Evolutionary conservation across 1,140 invertebrate species (phyloP).

Genomic region (Eulimnadia texana): DNA sequence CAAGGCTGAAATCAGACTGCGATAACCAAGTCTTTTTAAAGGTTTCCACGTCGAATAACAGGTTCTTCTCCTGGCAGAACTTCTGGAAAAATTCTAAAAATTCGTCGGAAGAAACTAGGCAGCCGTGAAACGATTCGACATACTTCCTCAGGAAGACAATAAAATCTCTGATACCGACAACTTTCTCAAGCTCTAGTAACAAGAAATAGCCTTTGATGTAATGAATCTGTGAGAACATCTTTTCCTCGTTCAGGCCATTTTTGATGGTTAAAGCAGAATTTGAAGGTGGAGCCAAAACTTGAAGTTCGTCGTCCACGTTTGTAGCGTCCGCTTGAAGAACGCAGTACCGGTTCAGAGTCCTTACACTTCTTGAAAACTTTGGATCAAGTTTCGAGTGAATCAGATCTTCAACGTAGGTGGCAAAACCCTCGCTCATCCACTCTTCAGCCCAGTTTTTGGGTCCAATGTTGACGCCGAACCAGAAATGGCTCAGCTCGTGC

Average conservation of each 20-base stretch:
- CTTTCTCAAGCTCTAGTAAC: constrained; percentile 24
- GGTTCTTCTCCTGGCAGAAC: constrained; percentile 16
- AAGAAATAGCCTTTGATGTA: constrained; percentile 34
- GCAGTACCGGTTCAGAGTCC: constrained; percentile 24
- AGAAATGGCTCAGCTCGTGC: constrained; percentile 32
- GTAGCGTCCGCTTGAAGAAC: constrained; percentile 27
- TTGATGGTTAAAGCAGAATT: constrained; percentile 23
- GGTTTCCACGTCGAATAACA: not conserved
- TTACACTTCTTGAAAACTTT: constrained; percentile 12
- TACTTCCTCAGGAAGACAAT: constrained; percentile 26
- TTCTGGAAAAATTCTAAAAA: constrained; percentile 21
- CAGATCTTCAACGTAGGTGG: constrained; percentile 32
- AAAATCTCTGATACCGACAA: constrained; percentile 27
- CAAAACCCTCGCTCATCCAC: constrained; percentile 36
- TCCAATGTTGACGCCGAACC: constrained; percentile 34
- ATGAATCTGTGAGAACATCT: constrained; percentile 34
- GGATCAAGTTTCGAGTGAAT: constrained; percentile 17
- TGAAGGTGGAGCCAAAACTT: constrained; percentile 23
- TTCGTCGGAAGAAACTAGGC: constrained; percentile 27
- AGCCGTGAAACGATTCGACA: constrained; percentile 24
- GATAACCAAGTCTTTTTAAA: not conserved
- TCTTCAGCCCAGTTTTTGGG: constrained; percentile 35
- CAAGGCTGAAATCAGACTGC: constrained; percentile 19
- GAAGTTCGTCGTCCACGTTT: constrained; percentile 26
- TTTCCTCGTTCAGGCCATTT: constrained; percentile 34